Evolutionary conservation across 2,113 vertebrate genomes (phyloP), one percentile per base, ranked within the genome.

Genomic region (Protomyctophum bolini): DNA sequence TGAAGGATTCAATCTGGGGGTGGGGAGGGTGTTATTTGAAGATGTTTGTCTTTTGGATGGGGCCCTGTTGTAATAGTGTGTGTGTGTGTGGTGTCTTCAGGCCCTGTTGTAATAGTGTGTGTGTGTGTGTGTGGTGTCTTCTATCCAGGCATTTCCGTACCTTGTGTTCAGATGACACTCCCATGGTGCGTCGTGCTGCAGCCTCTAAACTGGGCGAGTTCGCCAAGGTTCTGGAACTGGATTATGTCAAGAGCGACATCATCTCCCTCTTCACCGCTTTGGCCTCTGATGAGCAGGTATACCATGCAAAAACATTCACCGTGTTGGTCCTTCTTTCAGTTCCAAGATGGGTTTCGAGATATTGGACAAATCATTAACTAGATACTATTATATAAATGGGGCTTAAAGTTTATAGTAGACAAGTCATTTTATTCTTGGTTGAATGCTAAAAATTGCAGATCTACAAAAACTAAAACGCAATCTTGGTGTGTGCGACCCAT

Each of bases 231-330:
- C 84, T 96, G 85, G 96, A 97, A 88, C 83, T 96, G 80, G 96
- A 96, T 71, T 96, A 95, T 89, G 94, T 96, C 68, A 96, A 96
- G 92, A 95, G 91, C 82, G 96, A 97, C 89, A 95, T 97, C n/a
- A 96, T 96, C 73, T 95, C 96, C 46, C 93, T 96, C 71, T 97
- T 97, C 88, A 95, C 94, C 56, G 95, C 93, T 52, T 87, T 97
- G 86, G 96, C 95, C 56, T 95, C 95, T 66, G 96, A 97, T 86
- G 96, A 97, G 82, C 96, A 97, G 95, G 96, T 96, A 84, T 33
- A 75, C 50, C 28, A 59, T 5, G 1, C 7, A 41, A 21, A 6
- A 6, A 41, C 33, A 41, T 41, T 21, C 21, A 21, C 21, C 21
- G 21, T 21, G 21, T 21, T 21, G 21, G 21, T 21, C 21, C 21